These are phyloP conservation scores for Tachina fera DNA, from an alignment of 2,888 invertebrate genomes.

Conservation along the genomic window DNA sequence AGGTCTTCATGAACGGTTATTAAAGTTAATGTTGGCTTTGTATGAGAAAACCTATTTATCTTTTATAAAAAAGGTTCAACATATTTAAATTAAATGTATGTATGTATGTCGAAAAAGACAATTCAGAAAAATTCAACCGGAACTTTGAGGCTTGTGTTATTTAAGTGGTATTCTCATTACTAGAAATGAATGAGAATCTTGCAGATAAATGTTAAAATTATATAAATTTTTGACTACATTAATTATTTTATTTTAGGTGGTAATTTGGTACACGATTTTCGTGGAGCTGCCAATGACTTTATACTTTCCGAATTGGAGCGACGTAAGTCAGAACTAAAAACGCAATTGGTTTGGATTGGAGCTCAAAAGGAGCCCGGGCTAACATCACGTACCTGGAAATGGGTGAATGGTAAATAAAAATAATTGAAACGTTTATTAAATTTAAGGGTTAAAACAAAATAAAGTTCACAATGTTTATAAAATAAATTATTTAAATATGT, in stretches of 20 bases:
- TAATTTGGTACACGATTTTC: conserved; percentile 82
- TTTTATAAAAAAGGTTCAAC: too few relatives aligned
- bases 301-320: conserved; percentile 91
- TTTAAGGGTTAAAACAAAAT: background rate
- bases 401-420: conserved; percentile 90
- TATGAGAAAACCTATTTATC: too few relatives aligned
- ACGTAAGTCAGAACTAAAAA: conserved; percentile 90
- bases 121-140: too few relatives aligned
- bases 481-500: too few relatives aligned
- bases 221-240: too few relatives aligned
- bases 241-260: conserved; percentile 78
- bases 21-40: too few relatives aligned
- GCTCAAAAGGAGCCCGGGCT: conserved; percentile 94
- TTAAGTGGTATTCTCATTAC: background rate
- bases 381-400: conserved; percentile 93
- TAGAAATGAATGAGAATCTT: too few relatives aligned
- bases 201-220: too few relatives aligned
- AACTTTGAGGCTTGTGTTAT: background rate
- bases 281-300: conserved; percentile 81
- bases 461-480: background rate
- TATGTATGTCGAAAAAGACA: too few relatives aligned
- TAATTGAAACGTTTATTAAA: background rate
- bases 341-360: conserved; percentile 95
- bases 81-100: too few relatives aligned
- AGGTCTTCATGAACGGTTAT: too few relatives aligned